These are phyloP conservation scores for Sparus aurata DNA, from an alignment of 2,797 vertebrate genomes.

Conservation along the genomic window DNA sequence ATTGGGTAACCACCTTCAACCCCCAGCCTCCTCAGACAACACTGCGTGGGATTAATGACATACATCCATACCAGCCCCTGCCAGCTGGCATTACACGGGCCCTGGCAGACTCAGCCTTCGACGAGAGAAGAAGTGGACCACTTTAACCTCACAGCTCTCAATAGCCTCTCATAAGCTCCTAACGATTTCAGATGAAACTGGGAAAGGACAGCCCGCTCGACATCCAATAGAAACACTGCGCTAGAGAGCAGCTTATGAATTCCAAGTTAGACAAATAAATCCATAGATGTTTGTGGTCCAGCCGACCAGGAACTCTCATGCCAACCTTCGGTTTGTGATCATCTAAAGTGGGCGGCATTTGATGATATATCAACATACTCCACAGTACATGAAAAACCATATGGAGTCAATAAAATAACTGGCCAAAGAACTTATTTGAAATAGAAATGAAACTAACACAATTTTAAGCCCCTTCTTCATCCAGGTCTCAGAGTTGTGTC, in stretches of 20 bases:
- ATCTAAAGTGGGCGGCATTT: conserved; percentile 64
- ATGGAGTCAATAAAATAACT: conserved; percentile 75
- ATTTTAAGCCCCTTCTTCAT: conserved; percentile 60
- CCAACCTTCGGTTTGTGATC: conserved; percentile 76
- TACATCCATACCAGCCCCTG: conserved; percentile 75
- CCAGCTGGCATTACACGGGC: conserved; percentile 78
- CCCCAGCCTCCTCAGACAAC: conserved; percentile 81
- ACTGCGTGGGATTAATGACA: conserved; percentile 86
- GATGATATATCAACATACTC: conserved; percentile 73
- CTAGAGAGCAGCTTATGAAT: conserved; percentile 73
- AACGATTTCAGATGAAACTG: conserved; percentile 72
- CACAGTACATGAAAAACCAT: conserved; percentile 72
- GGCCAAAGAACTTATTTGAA: conserved; percentile 60
- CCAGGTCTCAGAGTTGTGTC: conserved; percentile 47
- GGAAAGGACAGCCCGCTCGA: conserved; percentile 69
- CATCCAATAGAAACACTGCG: conserved; percentile 81
- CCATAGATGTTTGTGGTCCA: conserved; percentile 80
- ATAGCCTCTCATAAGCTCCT: conserved; percentile 74
- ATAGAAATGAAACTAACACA: conserved; percentile 63
- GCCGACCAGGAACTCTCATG: conserved; percentile 70
- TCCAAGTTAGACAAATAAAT: conserved; percentile 85
- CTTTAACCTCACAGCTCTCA: conserved; percentile 81
- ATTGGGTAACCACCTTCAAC: conserved; percentile 80
- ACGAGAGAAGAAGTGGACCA: conserved; percentile 78
- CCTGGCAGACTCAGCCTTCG: conserved; percentile 66